Evolutionary conservation across 2,113 vertebrate species (phyloP).

Genomic region (Cavia porcellus): DNA sequence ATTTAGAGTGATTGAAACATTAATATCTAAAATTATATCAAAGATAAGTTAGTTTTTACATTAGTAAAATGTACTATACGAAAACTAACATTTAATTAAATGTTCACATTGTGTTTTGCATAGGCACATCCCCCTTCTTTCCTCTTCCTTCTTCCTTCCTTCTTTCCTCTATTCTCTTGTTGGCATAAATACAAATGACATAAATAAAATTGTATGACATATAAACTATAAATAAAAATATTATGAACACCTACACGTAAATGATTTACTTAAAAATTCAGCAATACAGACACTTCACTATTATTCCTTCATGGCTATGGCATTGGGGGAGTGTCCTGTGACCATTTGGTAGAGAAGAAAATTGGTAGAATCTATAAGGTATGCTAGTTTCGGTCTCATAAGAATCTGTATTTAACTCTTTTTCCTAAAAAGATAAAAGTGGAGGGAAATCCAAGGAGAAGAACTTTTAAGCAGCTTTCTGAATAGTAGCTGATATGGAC

Average conservation of each 20-base stretch:
- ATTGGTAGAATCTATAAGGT: not conserved
- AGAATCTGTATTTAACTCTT: not conserved
- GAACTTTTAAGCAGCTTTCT: not conserved
- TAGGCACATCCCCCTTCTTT: not conserved
- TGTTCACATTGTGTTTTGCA: constrained; percentile 2
- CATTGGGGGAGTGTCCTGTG: not conserved
- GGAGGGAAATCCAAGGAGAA: not conserved
- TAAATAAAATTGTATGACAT: not conserved
- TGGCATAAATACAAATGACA: not conserved
- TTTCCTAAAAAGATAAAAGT: not conserved
- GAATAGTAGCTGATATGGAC: not conserved
- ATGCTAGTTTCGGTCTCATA: not conserved
- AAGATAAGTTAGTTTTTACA: constrained; percentile 31
- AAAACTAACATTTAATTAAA: not conserved
- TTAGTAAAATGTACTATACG: not conserved
- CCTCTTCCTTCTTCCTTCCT: not conserved
- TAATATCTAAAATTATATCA: not conserved
- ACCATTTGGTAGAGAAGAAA: not conserved
- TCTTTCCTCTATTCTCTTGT: not conserved
- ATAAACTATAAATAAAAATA: not conserved
- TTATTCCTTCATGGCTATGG: not conserved
- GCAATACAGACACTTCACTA: not conserved
- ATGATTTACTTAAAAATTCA: constrained; percentile 18
- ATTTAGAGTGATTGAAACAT: not conserved
- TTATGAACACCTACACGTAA: not conserved